phyloP scores from a whole-genome alignment of 2,888 invertebrate genomes.

The Latheticus oryzae region DNA sequence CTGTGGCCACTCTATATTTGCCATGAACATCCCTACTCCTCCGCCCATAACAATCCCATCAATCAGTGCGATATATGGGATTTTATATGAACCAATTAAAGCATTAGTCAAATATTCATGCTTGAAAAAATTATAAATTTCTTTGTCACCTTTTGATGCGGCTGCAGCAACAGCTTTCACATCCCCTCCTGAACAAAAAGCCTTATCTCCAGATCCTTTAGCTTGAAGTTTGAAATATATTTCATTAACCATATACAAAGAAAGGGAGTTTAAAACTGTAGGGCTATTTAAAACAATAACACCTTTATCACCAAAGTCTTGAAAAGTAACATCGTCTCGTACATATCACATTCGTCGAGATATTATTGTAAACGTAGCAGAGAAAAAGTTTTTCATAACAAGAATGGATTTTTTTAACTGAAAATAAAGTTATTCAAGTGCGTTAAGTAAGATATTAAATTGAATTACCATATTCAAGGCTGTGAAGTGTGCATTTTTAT shows the following conservation, averaged over 20 bases:
- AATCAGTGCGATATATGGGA: conserved; percentile 93
- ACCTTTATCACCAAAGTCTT: conserved; percentile 66
- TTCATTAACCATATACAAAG: conserved; percentile 78
- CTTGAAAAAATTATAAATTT: conserved; percentile 81
- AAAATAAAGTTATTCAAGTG: neutral
- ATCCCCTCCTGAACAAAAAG: conserved; percentile 99
- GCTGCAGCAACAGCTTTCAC: conserved; percentile 81
- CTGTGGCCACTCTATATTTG: conserved; percentile 92
- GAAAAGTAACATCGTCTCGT: conserved; percentile 59
- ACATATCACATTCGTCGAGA: conserved; percentile 54
- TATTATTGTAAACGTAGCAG: too few relatives aligned
- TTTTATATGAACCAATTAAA: conserved; percentile 86
- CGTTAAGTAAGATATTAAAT: too few relatives aligned
- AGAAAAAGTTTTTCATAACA: conserved; percentile 2
- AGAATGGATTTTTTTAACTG: conserved; percentile 1
- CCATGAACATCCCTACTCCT: conserved; percentile 96
- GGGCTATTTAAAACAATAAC: conserved; percentile 80
- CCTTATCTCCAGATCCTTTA: conserved; percentile 78
- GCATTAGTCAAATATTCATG: conserved; percentile 89
- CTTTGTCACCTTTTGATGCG: conserved; percentile 70
- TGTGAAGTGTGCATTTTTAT: too few relatives aligned
- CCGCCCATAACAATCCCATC: conserved; percentile 99
- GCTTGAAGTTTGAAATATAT: conserved; percentile 70
- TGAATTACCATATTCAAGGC: too few relatives aligned
- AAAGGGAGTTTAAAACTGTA: conserved; percentile 81